Evolutionary conservation across 2,888 invertebrate species (phyloP).

Genomic region (Lithophane leautieri): DNA sequence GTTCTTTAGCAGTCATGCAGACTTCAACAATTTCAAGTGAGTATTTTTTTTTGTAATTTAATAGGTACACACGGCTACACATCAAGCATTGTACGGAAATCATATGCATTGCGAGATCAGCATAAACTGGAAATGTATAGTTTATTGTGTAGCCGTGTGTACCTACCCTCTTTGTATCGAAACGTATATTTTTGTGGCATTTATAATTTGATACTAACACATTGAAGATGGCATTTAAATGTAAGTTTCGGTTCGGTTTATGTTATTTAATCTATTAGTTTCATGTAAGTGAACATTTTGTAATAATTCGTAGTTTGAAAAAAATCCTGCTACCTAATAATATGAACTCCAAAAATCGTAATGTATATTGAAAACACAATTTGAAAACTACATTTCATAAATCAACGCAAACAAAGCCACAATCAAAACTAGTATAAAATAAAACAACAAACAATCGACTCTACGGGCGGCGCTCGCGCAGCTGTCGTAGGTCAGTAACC

Average conservation of each 20-base stretch:
- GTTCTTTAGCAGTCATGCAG: background rate
- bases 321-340: background rate
- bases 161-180: too few relatives aligned
- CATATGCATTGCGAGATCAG: too few relatives aligned
- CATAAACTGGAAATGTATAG: too few relatives aligned
- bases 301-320: background rate
- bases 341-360: background rate
- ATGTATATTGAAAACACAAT: background rate
- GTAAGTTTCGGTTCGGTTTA: background rate
- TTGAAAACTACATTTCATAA: background rate
- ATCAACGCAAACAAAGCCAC: background rate
- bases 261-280: too few relatives aligned
- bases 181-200: too few relatives aligned
- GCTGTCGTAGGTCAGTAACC: conserved; percentile 77
- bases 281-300: background rate
- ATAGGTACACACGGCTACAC: too few relatives aligned
- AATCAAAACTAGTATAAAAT: background rate
- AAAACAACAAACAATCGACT: conserved; percentile 54
- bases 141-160: too few relatives aligned
- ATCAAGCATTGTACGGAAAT: too few relatives aligned
- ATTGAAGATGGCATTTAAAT: background rate
- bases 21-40: too few relatives aligned
- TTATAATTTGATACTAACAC: too few relatives aligned
- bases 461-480: conserved; percentile 52
- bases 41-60: too few relatives aligned